Base-by-base conservation (phyloP, 2,888 invertebrate species). In the Harpagoxenus sublaevis region DNA sequence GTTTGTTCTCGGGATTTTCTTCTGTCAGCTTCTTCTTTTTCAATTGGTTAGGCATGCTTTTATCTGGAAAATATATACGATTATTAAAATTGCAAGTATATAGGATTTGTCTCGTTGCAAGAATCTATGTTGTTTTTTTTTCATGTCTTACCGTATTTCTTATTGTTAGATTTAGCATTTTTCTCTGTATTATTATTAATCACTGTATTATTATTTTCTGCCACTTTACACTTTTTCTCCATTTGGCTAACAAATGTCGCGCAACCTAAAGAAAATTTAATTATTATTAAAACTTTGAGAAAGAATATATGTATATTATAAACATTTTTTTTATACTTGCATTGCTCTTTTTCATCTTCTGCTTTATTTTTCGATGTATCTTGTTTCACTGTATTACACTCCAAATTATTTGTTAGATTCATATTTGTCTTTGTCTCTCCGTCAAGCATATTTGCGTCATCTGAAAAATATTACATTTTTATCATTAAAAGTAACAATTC, bases 401-500 rank as follows among this genome's bases (percentile, higher is more conserved):
- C 3, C 5, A 48, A 68, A n/a, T 68, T 51, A 51, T 51, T 51
- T 35, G 51, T 1, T 1, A 51, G 3, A n/a, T 70, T 5, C 6
- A 12, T n/a, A 53, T 70, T 31, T n/a, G 3, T 53, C 8, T 51
- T n/a, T 70, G 53, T 6, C n/a, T 31, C 18, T 31, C 31, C 10
- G 10, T 9, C 31, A 68, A 28, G 18, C 18, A 51, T 31, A 31
- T 51, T 51, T 48, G 0, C 8, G 23, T 1, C 51, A 68, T 3
- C 68, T 68, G 31, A 31, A 68, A 68, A 68, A 68, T 31, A 68
- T 48, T 18, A 9, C 28, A 48, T 31, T 31, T 31, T 68, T 3
- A 68, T 35, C 35, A 51, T n/a, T 0, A 70, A 70, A 10, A 70
- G 31, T 31, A 48, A 68, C 5, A 0, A 35, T 51, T 5, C 6